Conservation (phyloP, 2,113 vertebrate genomes). For the Cochlearius cochlearius region DNA sequence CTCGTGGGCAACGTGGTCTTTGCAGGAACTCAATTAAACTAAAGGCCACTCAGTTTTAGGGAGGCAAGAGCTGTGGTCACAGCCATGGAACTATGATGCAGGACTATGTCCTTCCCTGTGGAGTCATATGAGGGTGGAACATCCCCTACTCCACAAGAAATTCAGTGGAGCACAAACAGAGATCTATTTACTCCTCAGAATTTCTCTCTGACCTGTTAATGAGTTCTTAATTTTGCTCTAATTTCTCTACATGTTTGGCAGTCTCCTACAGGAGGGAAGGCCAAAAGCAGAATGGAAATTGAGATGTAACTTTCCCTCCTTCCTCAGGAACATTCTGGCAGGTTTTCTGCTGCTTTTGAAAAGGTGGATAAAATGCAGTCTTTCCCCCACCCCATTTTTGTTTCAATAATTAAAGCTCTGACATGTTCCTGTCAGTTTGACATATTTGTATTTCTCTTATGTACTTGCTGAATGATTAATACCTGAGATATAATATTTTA, state of each 20-base stretch:
- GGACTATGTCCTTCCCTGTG: not conserved
- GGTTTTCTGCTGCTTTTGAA: conserved; percentile 60
- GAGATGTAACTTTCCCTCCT: not conserved
- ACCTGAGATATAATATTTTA: conserved; percentile 5
- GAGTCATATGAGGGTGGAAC: not conserved
- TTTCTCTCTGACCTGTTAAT: not conserved
- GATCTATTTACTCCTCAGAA: not conserved
- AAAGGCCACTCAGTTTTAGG: not conserved
- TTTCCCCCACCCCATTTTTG: not conserved
- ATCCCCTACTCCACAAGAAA: not conserved
- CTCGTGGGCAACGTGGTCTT: not conserved
- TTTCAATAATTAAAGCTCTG: conserved; percentile 6
- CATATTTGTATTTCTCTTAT: conserved; percentile 26
- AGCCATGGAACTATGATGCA: not conserved
- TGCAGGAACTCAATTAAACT: not conserved
- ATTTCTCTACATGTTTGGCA: not conserved
- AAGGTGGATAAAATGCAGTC: not conserved
- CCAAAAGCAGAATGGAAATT: not conserved
- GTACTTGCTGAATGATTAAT: conserved; percentile 50
- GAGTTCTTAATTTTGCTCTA: not conserved
- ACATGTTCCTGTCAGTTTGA: conserved; percentile 47
- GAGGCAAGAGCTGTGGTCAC: not conserved
- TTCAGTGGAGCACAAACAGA: not conserved
- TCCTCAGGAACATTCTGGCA: conserved; percentile 10
- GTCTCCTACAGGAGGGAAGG: not conserved